These are phyloP conservation scores for Tolypeutes matacus DNA, from an alignment of 2,797 vertebrate genomes.

Conservation along the genomic window DNA sequence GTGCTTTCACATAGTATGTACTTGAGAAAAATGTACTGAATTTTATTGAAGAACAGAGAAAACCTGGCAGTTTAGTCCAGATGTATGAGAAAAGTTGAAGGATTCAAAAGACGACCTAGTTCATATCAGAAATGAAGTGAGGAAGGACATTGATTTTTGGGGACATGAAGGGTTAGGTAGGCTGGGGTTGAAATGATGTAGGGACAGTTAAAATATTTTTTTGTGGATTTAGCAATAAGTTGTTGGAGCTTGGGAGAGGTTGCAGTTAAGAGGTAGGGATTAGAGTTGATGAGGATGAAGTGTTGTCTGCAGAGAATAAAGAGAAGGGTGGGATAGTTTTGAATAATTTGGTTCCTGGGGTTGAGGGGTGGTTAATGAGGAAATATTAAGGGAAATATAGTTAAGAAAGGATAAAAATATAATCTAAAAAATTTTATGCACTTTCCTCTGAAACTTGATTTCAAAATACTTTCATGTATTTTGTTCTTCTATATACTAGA, in stretches of 20 bases:
- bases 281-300: background rate
- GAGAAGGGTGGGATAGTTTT: background rate
- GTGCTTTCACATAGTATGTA: background rate
- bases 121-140: slow-evolving; percentile 16
- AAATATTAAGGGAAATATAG: background rate
- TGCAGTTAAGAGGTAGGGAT: slow-evolving; percentile 9
- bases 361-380: background rate
- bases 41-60: slow-evolving; percentile 55
- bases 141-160: background rate
- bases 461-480: background rate
- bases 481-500: background rate
- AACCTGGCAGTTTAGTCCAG: background rate
- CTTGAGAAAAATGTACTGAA: slow-evolving; percentile 42
- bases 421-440: background rate
- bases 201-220: slow-evolving; percentile 13
- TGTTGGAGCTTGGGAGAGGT: background rate
- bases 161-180: background rate
- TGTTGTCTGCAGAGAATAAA: background rate
- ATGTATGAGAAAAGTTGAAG: background rate
- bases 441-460: background rate
- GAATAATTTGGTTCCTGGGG: background rate
- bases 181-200: slow-evolving; percentile 18
- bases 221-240: background rate
- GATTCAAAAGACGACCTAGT: background rate
- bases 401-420: slow-evolving; percentile 17